Evolutionary conservation across 1,140 invertebrate species (phyloP).

Genomic region (Magallana ariakensis): DNA sequence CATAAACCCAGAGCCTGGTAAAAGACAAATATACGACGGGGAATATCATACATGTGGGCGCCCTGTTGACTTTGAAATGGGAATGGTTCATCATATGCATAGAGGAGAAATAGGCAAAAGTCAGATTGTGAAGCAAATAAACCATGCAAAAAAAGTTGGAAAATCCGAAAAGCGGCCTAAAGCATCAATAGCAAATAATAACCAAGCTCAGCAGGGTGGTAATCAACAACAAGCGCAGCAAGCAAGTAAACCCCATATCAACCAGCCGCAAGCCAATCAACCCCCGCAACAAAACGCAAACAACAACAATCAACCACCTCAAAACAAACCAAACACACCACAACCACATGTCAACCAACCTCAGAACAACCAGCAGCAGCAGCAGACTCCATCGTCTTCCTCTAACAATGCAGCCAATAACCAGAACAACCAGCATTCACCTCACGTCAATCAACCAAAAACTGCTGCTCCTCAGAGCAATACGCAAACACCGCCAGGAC

Average conservation of each 20-base stretch:
- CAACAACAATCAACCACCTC: neutral
- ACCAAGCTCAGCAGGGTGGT: neutral
- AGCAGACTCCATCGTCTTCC: neutral
- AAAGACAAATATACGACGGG: slow-evolving; percentile 32
- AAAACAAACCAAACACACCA: neutral
- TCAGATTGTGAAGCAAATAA: slow-evolving; percentile 15
- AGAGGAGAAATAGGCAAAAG: slow-evolving; percentile 18
- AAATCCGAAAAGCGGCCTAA: too few species aligned
- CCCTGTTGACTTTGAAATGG: slow-evolving; percentile 26
- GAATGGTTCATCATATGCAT: slow-evolving; percentile 21
- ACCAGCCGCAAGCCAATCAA: neutral
- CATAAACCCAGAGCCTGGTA: slow-evolving; percentile 23
- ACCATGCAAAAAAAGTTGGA: neutral
- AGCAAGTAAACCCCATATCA: neutral
- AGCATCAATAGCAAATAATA: too few species aligned
- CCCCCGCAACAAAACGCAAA: neutral
- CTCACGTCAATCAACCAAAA: slow-evolving; percentile 18
- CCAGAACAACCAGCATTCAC: neutral
- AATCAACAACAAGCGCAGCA: neutral
- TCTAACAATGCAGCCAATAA: neutral
- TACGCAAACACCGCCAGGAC: neutral
- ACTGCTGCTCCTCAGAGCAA: slow-evolving; percentile 2
- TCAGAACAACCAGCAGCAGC: slow-evolving; percentile 2
- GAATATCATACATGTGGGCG: slow-evolving; percentile 9
- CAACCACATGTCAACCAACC: slow-evolving; percentile 20